Conservation (phyloP, 2,113 vertebrate species). For the Buteo buteo region DNA sequence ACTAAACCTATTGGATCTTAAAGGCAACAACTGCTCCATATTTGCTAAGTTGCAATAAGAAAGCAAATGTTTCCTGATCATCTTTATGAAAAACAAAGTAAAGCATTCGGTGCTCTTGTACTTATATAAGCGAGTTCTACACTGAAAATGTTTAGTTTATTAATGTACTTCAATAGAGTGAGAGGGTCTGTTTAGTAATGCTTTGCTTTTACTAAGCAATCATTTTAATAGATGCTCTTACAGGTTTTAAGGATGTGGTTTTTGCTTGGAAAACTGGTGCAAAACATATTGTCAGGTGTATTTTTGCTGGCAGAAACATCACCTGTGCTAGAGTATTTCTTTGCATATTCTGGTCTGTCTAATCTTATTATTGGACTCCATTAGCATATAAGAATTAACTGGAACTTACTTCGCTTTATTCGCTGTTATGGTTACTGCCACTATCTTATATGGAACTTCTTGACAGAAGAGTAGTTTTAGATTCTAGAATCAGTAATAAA, state of each 20-base stretch:
- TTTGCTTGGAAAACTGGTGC: background rate
- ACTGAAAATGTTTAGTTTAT: background rate
- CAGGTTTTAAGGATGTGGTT: background rate
- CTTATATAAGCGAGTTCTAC: background rate
- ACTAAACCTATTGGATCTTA: background rate
- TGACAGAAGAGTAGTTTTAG: background rate
- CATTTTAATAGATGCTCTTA: background rate
- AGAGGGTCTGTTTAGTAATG: background rate
- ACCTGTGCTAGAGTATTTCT: background rate
- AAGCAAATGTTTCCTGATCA: background rate
- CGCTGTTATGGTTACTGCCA: background rate
- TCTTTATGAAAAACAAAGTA: background rate
- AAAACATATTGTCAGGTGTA: background rate
- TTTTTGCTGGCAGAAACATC: background rate
- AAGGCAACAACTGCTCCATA: background rate
- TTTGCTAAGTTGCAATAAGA: background rate
- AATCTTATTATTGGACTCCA: background rate
- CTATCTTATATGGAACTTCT: background rate
- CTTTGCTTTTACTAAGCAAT: background rate
- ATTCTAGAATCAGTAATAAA: background rate
- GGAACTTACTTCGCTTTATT: background rate
- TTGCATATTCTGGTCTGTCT: background rate
- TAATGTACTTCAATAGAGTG: background rate
- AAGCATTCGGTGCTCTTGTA: background rate
- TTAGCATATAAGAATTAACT: background rate